Evolutionary conservation across 1,140 invertebrate genomes (phyloP), one percentile per base, ranked within the genome.

Genomic region (Zelostemma sp.): DNA sequence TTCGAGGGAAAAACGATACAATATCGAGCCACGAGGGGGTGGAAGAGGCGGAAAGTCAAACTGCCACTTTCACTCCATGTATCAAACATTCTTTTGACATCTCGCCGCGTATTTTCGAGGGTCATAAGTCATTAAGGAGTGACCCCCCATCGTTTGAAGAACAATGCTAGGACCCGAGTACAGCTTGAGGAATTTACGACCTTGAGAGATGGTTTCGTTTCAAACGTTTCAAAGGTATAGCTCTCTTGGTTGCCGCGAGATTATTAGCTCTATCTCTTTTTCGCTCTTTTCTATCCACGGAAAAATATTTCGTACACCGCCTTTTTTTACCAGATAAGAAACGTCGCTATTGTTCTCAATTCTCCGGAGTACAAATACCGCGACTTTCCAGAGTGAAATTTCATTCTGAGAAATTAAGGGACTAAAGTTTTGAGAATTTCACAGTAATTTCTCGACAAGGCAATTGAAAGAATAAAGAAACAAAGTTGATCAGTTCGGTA

Each of bases 161-260:
- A 63, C 51, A 63, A 63, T 63, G 33, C 48, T 43, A 25, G 25
- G 41, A 61, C 51, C 28, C 38, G 3, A 15, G 48, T 38, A 62
- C 43, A 54, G 21, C 46, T 25, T 48, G 60, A 63, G 50, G 19
- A 55, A 63, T 63, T 63, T 63, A 63, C 60, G 48, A 43, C 60
- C 49, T 49, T 11, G 31, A n/a, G 9, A 25, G 46, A n/a, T n/a
- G n/a, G 55, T 18, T 41, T 33, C 31, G 11, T 11, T 9, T 47
- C 43, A 38, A 38, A 38, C 9, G 35, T 38, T n/a, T n/a, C n/a
- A n/a, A n/a, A n/a, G n/a, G n/a, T n/a, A n/a, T n/a, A 38, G 35
- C 16, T 56, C 9, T 40, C 54, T 17, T n/a, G 40, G 41, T 33
- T n/a, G 12, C 28, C 15, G 6, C 28, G 21, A 56, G 54, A 56